Conservation (phyloP, 2,888 invertebrate species). For the Glaucopsyche alexis region DNA sequence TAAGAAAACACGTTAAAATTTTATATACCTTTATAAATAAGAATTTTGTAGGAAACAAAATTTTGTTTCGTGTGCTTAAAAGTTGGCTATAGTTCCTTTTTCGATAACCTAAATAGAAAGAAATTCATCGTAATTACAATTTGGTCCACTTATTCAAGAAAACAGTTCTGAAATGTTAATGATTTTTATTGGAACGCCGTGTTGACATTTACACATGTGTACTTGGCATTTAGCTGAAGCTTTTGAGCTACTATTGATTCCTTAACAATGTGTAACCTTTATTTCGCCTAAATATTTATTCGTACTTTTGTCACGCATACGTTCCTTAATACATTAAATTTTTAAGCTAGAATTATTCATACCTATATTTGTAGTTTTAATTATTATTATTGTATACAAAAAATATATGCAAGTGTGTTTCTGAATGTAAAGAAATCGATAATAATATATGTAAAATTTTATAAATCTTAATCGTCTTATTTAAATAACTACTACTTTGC, state of each 20-base stretch:
- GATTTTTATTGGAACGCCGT: constrained; percentile 30
- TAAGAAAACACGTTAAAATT: too few relatives aligned
- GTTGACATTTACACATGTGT: constrained; percentile 63
- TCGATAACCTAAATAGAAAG: background rate
- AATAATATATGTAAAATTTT: background rate
- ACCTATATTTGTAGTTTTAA: background rate
- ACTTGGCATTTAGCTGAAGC: constrained; percentile 58
- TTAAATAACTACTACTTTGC: background rate
- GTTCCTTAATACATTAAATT: constrained; percentile 33
- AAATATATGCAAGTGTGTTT: background rate
- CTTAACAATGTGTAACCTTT: constrained; percentile 66
- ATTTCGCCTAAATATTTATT: constrained; percentile 56
- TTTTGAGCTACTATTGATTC: constrained; percentile 51
- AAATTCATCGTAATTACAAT: background rate
- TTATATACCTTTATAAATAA: too few relatives aligned
- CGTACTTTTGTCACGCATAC: constrained; percentile 52
- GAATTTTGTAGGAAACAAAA: background rate
- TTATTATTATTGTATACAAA: background rate
- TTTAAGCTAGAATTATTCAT: constrained; percentile 24
- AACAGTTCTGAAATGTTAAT: constrained; percentile 22
- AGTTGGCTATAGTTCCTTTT: background rate
- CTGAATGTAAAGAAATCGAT: background rate
- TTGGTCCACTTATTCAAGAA: background rate
- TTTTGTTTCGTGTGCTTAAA: background rate
- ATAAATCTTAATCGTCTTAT: background rate